Conservation (phyloP, 1,140 invertebrate genomes). For the Macrobrachium nipponense region DNA sequence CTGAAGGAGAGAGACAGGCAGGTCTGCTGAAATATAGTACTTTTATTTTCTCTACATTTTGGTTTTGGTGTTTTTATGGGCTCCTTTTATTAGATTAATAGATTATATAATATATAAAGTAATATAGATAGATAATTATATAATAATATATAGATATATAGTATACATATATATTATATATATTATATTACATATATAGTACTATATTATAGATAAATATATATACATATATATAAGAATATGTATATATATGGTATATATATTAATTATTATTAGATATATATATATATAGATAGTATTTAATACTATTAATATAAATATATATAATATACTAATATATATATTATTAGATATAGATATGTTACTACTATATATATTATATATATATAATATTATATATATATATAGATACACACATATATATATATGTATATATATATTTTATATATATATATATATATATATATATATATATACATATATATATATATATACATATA, state of each 20-base stretch:
- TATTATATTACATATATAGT: background rate
- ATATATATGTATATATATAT: constrained; percentile 12
- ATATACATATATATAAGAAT: constrained; percentile 33
- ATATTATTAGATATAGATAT: constrained; percentile 5
- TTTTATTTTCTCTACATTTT: too few species aligned
- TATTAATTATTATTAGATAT: constrained; percentile 29
- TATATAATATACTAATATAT: constrained; percentile 40
- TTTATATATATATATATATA: background rate
- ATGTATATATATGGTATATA: constrained; percentile 14
- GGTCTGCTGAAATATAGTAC: too few species aligned
- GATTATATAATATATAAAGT: too few species aligned
- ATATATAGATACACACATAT: background rate
- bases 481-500: constrained; percentile 12
- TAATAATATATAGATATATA: background rate
- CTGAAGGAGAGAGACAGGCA: too few species aligned
- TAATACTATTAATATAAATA: too few species aligned
- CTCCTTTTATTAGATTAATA: too few species aligned
- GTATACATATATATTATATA: background rate
- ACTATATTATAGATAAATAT: constrained; percentile 16
- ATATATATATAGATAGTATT: too few species aligned
- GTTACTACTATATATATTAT: background rate
- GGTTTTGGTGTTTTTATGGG: too few species aligned
- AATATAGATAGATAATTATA: too few species aligned
- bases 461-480: background rate
- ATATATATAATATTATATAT: background rate